Percentiles rank a stretch among this genome's conserved stretches.
Evolutionary conservation across 2,113 vertebrate species (phyloP).

Genomic region (Lasiurus borealis): DNA sequence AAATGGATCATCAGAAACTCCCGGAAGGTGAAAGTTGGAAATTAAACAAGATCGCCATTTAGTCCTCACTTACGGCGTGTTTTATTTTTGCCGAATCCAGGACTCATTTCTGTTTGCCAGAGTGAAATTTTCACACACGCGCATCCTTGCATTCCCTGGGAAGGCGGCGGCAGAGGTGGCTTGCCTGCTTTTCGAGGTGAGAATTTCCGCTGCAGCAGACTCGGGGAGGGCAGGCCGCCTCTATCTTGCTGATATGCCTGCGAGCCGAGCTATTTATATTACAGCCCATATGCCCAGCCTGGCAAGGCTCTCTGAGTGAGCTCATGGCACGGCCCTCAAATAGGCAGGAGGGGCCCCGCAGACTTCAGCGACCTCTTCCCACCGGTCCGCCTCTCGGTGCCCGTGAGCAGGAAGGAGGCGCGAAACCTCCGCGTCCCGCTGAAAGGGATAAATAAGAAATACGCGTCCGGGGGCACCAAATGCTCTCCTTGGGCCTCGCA

Average conservation of each 20-base stretch:
- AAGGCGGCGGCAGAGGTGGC: slow-evolving; percentile 71
- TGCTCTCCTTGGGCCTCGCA: slow-evolving; percentile 46
- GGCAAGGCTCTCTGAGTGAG: slow-evolving; percentile 79
- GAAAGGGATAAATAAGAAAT: slow-evolving; percentile 72
- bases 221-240: slow-evolving; percentile 69
- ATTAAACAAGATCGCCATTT: slow-evolving; percentile 41
- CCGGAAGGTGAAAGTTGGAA: slow-evolving; percentile 34
- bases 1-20: slow-evolving; percentile 22
- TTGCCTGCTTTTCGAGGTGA: slow-evolving; percentile 74
- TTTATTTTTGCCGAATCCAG: slow-evolving; percentile 62
- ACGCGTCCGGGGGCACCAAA: slow-evolving; percentile 35
- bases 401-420: slow-evolving; percentile 68
- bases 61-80: slow-evolving; percentile 39
- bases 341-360: slow-evolving; percentile 45
- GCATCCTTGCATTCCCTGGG: slow-evolving; percentile 66
- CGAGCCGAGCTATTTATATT: slow-evolving; percentile 82
- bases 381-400: slow-evolving; percentile 47
- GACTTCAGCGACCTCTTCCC: slow-evolving; percentile 55
- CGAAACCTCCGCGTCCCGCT: slow-evolving; percentile 63
- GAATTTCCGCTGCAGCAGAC: slow-evolving; percentile 80
- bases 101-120: slow-evolving; percentile 64
- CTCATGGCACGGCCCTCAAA: slow-evolving; percentile 74
- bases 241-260: slow-evolving; percentile 79
- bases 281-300: slow-evolving; percentile 78
- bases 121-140: slow-evolving; percentile 67